phyloP scores from a whole-genome alignment of 2,888 invertebrate species.

The Mantis religiosa region DNA sequence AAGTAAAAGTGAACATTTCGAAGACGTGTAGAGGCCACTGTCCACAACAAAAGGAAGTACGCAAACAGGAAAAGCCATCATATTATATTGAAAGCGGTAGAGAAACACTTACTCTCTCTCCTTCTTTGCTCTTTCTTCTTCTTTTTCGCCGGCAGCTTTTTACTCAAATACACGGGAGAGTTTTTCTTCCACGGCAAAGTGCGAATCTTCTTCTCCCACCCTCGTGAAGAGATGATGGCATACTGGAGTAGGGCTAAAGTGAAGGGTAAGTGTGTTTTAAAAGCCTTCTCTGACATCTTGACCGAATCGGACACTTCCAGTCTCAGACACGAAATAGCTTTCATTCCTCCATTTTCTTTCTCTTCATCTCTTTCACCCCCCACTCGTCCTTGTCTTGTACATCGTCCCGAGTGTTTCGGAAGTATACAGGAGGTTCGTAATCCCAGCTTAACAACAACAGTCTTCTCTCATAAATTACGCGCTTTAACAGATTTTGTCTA shows the following conservation, averaged over 20 bases:
- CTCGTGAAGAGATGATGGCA: constrained; percentile 27
- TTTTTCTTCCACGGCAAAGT: constrained; percentile 4
- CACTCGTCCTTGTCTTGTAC: neutral
- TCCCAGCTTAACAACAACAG: neutral
- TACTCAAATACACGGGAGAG: constrained; percentile 16
- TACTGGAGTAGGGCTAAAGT: constrained; percentile 31
- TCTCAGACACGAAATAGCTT: constrained; percentile 49
- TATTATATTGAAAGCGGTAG: constrained; percentile 8
- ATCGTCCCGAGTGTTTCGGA: neutral
- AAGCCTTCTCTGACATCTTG: constrained; percentile 51
- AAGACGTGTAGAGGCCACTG: no score
- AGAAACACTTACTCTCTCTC: neutral
- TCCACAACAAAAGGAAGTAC: neutral
- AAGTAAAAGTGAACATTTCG: no score
- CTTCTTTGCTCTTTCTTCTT: neutral
- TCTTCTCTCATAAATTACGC: no score
- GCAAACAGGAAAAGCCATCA: constrained; percentile 1
- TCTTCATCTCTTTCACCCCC: neutral
- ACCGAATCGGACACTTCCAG: constrained; percentile 48
- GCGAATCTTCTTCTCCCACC: neutral
- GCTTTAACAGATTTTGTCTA: no score
- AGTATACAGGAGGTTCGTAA: neutral
- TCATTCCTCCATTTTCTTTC: constrained; percentile 39
- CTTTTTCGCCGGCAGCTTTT: constrained; percentile 7
- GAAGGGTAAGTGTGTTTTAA: constrained; percentile 46